Conservation (phyloP, 2,888 invertebrate genomes). For the Polia nebulosa region DNA sequence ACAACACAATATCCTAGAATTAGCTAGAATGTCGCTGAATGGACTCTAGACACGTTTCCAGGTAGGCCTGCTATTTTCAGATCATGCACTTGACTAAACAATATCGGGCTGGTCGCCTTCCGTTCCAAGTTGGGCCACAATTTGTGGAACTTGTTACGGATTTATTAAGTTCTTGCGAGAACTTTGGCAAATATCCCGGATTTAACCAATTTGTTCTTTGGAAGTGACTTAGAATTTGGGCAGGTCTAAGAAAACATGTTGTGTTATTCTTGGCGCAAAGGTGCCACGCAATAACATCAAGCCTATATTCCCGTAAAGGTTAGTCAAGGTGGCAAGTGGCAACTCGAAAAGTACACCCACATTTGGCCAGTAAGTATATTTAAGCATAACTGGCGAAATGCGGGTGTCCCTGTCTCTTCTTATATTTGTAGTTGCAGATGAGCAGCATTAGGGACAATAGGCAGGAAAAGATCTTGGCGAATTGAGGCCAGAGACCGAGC, state of each 20-base stretch:
- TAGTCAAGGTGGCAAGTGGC: background rate
- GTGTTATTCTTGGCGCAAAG: background rate
- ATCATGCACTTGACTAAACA: conserved; percentile 57
- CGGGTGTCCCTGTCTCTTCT: too few relatives aligned
- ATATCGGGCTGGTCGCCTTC: conserved; percentile 47
- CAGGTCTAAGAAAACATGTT: background rate
- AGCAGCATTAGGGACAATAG: too few relatives aligned
- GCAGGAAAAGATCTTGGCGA: too few relatives aligned
- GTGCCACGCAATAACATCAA: background rate
- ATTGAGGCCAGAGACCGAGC: too few relatives aligned
- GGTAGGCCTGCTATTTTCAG: conserved; percentile 66
- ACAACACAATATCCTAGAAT: conserved; percentile 32
- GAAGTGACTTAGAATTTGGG: conserved; percentile 9
- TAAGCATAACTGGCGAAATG: too few relatives aligned
- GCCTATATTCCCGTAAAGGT: background rate
- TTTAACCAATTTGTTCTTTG: conserved; percentile 18
- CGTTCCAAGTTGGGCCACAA: conserved; percentile 42
- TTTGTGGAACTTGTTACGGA: conserved; percentile 32
- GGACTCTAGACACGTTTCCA: conserved; percentile 62
- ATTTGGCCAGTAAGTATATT: too few relatives aligned
- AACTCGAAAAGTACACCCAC: too few relatives aligned
- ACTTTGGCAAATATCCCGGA: conserved; percentile 28
- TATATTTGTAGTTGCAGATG: background rate
- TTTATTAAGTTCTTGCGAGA: conserved; percentile 36
- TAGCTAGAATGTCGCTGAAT: conserved; percentile 49